Conservation (phyloP, 2,888 invertebrate genomes). For the Cheilosia soror region DNA sequence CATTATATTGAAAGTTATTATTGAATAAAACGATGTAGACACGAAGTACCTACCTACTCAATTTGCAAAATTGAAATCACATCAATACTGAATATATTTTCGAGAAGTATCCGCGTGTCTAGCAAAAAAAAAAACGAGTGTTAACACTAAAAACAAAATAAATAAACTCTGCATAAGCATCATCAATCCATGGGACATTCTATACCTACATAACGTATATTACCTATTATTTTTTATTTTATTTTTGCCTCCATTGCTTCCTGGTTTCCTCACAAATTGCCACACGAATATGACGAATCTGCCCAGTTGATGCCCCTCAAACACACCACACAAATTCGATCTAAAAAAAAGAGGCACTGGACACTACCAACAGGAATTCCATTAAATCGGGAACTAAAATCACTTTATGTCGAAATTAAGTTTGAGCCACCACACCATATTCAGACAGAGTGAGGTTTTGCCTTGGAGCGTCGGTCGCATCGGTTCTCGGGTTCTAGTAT, state of each 20-base stretch:
- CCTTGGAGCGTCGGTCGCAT: constrained; percentile 19
- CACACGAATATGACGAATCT: constrained; percentile 61
- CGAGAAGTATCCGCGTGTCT: constrained; percentile 6
- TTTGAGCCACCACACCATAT: constrained; percentile 46
- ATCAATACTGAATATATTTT: constrained; percentile 24
- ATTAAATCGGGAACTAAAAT: constrained; percentile 73
- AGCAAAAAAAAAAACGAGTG: constrained; percentile 15
- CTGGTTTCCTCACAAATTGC: constrained; percentile 57
- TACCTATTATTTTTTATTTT: too few species aligned
- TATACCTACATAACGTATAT: neutral
- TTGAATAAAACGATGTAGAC: constrained; percentile 58
- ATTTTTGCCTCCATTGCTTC: constrained; percentile 16
- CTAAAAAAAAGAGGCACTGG: constrained; percentile 10
- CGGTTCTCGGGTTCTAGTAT: neutral
- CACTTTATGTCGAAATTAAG: constrained; percentile 70
- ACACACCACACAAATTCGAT: constrained; percentile 25
- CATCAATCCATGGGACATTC: constrained; percentile 35
- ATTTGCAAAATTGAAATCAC: constrained; percentile 61
- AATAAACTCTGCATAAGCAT: constrained; percentile 49
- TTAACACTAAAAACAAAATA: constrained; percentile 9
- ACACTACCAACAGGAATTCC: constrained; percentile 44
- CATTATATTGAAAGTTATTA: constrained; percentile 45
- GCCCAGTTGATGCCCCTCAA: constrained; percentile 20
- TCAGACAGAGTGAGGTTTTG: constrained; percentile 18
- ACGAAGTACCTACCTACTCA: constrained; percentile 13